Base-by-base conservation (phyloP, 23 tunicate genomes). In the Phallusia fumigata region DNA sequence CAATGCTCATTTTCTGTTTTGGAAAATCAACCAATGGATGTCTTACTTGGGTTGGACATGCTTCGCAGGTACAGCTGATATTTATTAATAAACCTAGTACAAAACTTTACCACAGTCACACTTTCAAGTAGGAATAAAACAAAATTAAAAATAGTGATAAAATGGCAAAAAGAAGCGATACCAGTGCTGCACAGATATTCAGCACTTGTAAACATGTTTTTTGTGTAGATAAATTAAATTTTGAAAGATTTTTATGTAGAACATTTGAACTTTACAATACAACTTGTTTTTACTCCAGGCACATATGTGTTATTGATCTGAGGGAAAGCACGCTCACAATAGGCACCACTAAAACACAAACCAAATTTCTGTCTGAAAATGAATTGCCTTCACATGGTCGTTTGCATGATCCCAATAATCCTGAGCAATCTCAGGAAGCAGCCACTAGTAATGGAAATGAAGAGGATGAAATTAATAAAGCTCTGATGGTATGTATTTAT, bases 241-340 rank as follows among this genome's bases (percentile, higher is more conserved):
- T n/a, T n/a, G n/a, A n/a, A n/a, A n/a, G n/a, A n/a, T 5, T 40
- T 40, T 40, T 40, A 40, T 40, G 47, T 40, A 10, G 10, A 40
- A 40, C 5, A 32, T 22, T 75, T 26, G 18, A 22, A 10, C 12
- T 22, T 33, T 33, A 22, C n/a, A 1, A 40, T 33, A 22, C n/a
- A 1, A 40, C 3, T 30, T 32, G 12, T 15, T 32, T 18, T 30
- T 31, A 12, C 78, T 86, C 22, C 77, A 95, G 99, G 80, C 99
- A 95, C 65, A 91, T 89, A 24, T 95, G 99, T 87, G 89, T 90
- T 18, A 90, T 95, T 53, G 96, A 95, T 47, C 80, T 95, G 81
- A 76, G 81, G 33, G 84, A 82, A 33, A 90, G 86, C 75, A 35
- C 58, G 18, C 82, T 95, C 65, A 90, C 49, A 33, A 86, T 86